phyloP scores from a whole-genome alignment of 2,888 invertebrate genomes.

The Cactoblastis cactorum region DNA sequence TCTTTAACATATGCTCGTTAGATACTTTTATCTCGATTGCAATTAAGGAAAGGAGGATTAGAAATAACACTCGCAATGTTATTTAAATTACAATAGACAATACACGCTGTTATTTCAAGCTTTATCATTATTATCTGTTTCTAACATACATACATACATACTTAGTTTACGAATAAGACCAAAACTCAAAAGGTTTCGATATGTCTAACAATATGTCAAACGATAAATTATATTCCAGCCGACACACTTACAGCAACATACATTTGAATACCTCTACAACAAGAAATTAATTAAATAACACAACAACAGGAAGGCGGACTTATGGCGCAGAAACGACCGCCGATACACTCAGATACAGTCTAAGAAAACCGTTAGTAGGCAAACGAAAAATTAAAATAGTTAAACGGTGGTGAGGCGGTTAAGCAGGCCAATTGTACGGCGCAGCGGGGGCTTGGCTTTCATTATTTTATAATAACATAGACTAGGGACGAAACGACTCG shows the following conservation, averaged over 20 bases:
- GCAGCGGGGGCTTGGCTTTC: slow-evolving; percentile 73
- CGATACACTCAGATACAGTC: slow-evolving; percentile 37
- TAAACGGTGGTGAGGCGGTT: slow-evolving; percentile 72
- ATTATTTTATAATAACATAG: slow-evolving; percentile 78
- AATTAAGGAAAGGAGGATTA: too few relatives aligned
- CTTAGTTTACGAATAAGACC: too few relatives aligned
- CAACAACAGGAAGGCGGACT: slow-evolving; percentile 47
- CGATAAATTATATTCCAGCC: slow-evolving; percentile 1
- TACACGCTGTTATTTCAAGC: too few relatives aligned
- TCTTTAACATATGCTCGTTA: too few relatives aligned
- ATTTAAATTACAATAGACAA: too few relatives aligned
- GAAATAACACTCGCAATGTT: too few relatives aligned
- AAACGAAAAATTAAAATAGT: slow-evolving; percentile 79
- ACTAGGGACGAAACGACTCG: slow-evolving; percentile 62
- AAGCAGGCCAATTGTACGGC: slow-evolving; percentile 76
- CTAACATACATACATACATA: too few relatives aligned
- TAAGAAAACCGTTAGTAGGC: slow-evolving; percentile 75
- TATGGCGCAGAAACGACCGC: slow-evolving; percentile 44
- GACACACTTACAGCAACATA: background rate
- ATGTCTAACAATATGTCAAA: background rate
- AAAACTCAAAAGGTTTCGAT: background rate
- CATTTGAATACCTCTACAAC: slow-evolving; percentile 27
- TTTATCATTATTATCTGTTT: too few relatives aligned
- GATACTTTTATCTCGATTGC: too few relatives aligned
- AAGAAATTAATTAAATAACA: slow-evolving; percentile 42